Conservation (phyloP, 1,140 invertebrate genomes). For the Leptestheria dahalacensis region DNA sequence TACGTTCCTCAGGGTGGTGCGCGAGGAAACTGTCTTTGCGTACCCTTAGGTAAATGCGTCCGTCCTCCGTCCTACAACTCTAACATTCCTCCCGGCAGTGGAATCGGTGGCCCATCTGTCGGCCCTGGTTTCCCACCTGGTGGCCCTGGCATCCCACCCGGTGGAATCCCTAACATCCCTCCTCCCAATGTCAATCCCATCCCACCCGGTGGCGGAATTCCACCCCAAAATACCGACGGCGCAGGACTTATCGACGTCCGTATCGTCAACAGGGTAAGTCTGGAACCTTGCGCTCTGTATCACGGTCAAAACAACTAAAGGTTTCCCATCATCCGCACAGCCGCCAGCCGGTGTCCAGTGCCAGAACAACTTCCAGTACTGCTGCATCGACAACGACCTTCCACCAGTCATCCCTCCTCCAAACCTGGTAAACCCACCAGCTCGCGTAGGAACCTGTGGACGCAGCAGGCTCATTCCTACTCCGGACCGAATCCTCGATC, state of each 20-base stretch:
- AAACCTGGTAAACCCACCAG: neutral
- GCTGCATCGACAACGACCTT: slow-evolving; percentile 7
- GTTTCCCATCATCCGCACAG: neutral
- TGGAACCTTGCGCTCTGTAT: neutral
- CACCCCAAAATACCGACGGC: slow-evolving; percentile 18
- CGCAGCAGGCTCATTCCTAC: slow-evolving; percentile 14
- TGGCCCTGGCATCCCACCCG: slow-evolving; percentile 6
- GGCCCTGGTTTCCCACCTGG: neutral
- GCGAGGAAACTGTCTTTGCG: slow-evolving; percentile 13
- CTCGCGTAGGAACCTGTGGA: slow-evolving; percentile 6
- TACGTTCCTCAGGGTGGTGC: slow-evolving; percentile 13
- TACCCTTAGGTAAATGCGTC: slow-evolving; percentile 12
- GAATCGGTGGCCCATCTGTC: neutral
- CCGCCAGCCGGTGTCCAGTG: slow-evolving; percentile 6
- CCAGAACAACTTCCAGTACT: slow-evolving; percentile 12
- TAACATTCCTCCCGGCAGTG: neutral
- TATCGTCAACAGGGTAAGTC: slow-evolving; percentile 23
- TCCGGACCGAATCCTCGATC: slow-evolving; percentile 7
- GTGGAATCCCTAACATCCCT: too few species aligned
- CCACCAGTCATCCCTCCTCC: slow-evolving; percentile 2
- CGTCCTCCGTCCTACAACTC: neutral
- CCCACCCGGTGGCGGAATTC: slow-evolving; percentile 1
- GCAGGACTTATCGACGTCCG: slow-evolving; percentile 22
- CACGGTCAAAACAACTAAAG: slow-evolving; percentile 1
- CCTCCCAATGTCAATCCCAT: too few species aligned